Percentiles rank a stretch among this genome's conserved stretches.
phyloP scores from a whole-genome alignment of 2,113 vertebrate genomes.

The Aphelocoma coerulescens region DNA sequence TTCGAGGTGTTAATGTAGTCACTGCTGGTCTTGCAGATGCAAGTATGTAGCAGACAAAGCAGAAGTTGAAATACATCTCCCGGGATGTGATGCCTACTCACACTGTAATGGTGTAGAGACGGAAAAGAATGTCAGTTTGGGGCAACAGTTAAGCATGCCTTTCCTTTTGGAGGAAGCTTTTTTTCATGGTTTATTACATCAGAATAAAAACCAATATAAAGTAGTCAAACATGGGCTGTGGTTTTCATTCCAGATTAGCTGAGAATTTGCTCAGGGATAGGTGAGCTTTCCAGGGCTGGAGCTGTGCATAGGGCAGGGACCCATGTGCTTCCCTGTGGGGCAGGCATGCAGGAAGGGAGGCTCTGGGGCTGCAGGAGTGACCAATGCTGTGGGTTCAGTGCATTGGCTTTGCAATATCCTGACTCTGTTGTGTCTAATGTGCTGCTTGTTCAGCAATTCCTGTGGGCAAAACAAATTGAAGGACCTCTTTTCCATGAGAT shows the following conservation, averaged over 20 bases:
- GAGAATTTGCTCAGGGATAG: neutral
- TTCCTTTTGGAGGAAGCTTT: neutral
- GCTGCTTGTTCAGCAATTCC: neutral
- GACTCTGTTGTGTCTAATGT: fast-evolving
- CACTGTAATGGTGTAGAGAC: neutral
- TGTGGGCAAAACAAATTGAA: neutral
- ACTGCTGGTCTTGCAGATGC: neutral
- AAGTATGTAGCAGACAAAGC: neutral
- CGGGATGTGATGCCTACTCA: neutral
- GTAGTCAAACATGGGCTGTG: neutral
- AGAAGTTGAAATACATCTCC: neutral
- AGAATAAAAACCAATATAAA: neutral
- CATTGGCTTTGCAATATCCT: neutral
- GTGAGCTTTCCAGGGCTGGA: neutral
- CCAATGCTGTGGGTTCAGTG: fast-evolving
- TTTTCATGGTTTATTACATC: neutral
- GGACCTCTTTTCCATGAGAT: neutral
- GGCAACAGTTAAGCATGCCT: neutral
- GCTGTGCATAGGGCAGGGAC: neutral
- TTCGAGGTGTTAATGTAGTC: neutral
- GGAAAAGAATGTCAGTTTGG: neutral
- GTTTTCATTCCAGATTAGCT: neutral
- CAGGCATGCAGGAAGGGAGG: neutral
- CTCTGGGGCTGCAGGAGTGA: neutral
- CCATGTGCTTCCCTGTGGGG: fast-evolving